Evolutionary conservation across 2,888 invertebrate genomes (phyloP).

Genomic region (Amphiduros pacificus): DNA sequence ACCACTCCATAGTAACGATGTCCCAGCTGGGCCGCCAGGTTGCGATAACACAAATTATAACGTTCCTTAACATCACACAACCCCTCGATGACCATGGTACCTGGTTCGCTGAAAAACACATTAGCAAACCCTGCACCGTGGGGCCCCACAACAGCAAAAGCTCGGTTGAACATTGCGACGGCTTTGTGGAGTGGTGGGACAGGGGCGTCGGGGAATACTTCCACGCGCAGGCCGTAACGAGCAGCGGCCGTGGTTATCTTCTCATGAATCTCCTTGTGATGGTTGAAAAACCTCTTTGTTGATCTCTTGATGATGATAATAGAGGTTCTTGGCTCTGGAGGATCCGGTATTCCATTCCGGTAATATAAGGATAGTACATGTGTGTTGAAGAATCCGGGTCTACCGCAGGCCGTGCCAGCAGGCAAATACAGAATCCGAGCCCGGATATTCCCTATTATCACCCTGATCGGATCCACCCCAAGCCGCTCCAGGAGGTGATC

Average conservation of each 20-base stretch:
- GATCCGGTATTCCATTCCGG: not conserved
- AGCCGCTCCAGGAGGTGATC: not conserved
- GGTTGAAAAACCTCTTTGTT: not conserved
- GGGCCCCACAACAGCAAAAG: not conserved
- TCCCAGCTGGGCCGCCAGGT: not conserved
- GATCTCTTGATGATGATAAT: not conserved
- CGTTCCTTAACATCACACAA: not conserved
- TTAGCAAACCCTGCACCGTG: not conserved
- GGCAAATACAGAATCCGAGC: not conserved
- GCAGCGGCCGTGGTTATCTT: not conserved
- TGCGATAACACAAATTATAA: not conserved
- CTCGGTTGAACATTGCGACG: not conserved
- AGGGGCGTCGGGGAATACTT: not conserved
- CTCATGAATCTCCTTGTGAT: not conserved
- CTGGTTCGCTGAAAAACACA: not conserved
- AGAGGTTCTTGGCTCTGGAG: not conserved
- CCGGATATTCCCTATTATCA: not conserved
- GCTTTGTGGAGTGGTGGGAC: not conserved
- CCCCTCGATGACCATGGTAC: not conserved
- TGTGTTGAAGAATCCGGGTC: not conserved
- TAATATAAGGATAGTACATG: not conserved
- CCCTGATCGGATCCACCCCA: not conserved
- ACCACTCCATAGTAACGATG: not conserved
- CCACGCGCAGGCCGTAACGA: not conserved
- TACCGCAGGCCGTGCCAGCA: not conserved